Evolutionary conservation across 2,113 vertebrate species (phyloP), one percentile per base, ranked within the genome.

Genomic region (Chloropsis cyanopogon): DNA sequence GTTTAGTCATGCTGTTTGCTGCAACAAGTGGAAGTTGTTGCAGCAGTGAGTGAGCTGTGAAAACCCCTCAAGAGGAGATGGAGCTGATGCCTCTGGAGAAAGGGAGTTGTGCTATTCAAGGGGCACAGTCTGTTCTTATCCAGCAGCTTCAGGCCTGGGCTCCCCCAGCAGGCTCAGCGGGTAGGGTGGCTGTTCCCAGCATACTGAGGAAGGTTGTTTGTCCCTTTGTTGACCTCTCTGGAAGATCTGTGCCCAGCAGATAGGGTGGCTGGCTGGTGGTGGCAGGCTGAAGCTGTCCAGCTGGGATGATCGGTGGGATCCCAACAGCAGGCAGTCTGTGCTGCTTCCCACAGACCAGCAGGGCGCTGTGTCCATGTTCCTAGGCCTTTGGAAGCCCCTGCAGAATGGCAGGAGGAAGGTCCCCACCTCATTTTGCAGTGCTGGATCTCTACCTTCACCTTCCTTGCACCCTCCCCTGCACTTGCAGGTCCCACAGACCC

Each of bases 241-340:
- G 39, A 66, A 87, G 81, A 37, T 42, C 46, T 31, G 15, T 68
- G 61, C 49, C 57, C n/a, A 56, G 44, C 53, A 82, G 60, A 42
- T 28, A 63, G 39, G 16, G 50, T n/a, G 46, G 12, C 29, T 76
- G 61, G n/a, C 63, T 85, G 53, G 19, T 70, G 39, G 42, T 68
- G 33, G n/a, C 44, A 70, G 19, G 56, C 35, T 87, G 73, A 66
- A 49, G 41, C 31, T 76, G 44, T 52, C 39, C 52, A 14, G 35
- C 18, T 0, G 2, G 33, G 53, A 63, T 87, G 70, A 23, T 29
- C 0, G 0, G 11, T 23, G 17, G 25, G 25, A 56, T 79, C n/a
- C 37, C 1, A 4, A 49, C 23, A 65, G 71, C 49, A 86, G 70
- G 53, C 22, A 50, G 29, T 4, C 6, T 0, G 0, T 69, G 61